Conservation (phyloP, 2,888 invertebrate species). For the Cheiracanthium punctorium region DNA sequence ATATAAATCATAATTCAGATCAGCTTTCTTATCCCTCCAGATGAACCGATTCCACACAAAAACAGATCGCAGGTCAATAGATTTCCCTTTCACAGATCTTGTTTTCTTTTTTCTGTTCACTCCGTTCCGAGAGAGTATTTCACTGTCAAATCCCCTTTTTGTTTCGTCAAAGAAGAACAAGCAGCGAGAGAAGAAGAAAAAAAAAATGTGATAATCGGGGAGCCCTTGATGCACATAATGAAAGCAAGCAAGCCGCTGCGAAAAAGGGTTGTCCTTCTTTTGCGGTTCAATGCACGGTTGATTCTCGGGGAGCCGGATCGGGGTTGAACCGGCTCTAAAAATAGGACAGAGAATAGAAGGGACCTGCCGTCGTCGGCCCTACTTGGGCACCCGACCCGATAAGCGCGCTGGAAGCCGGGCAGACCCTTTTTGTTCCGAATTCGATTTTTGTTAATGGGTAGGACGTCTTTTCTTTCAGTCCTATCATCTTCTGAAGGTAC, state of each 20-base stretch:
- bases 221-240: too few species aligned
- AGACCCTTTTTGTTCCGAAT: neutral
- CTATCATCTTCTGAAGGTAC: too few species aligned
- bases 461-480: too few species aligned
- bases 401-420: neutral
- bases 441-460: too few species aligned
- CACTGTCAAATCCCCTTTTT: neutral
- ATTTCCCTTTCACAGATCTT: neutral
- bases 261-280: conserved; percentile 1
- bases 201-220: neutral
- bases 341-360: neutral
- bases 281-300: neutral
- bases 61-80: too few species aligned
- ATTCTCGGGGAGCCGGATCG: neutral
- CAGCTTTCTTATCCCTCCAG: too few species aligned
- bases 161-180: neutral
- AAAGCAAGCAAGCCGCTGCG: neutral
- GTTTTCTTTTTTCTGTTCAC: neutral
- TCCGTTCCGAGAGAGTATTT: neutral
- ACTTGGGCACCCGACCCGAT: conserved; percentile 1
- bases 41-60: too few species aligned
- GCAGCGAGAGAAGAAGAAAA: too few species aligned
- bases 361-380: neutral
- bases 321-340: neutral
- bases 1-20: too few species aligned